Base-by-base conservation (phyloP, 2,113 vertebrate species). In the Periophthalmus modestus region DNA sequence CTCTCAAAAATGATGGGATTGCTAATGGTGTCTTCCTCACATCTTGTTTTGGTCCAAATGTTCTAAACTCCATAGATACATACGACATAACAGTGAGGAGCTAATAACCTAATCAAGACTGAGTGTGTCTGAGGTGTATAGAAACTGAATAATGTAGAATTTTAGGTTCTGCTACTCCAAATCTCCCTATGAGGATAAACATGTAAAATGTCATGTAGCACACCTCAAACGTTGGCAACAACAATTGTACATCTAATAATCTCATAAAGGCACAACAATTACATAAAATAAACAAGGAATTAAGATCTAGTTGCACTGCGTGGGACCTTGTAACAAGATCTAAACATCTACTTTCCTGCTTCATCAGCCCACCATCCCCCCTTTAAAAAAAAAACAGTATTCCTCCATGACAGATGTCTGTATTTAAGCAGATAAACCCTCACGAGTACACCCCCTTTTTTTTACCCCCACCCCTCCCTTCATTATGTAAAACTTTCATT, bases 401-500 rank as follows among this genome's bases (percentile, higher is more conserved):
- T 83, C 74, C 83, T 81, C 85, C 74, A 82, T 82, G 89, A 92
- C 92, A 94, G 92, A 93, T 94, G 93, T 93, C 93, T 90, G 91
- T 88, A 91, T 93, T 91, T 93, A 92, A 92, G 91, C 90, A 85
- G 89, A 92, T 94, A 93, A 93, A 92, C 88, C 86, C 85, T 59
- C 57, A 15, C 85, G 78, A 84, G 73, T 84, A 75, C 86, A 83
- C 71, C 75, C 87, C 33, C 34, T 66, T 62, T 77, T n/a, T 68
- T 70, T 59, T 33, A 58, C 69, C 21, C 57, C 21, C 85, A 80
- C 86, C 86, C 89, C 89, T 66, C 78, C 79, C 85, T 85, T 93
- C 92, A 93, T 93, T 91, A 92, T 91, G 85, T 92, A 89, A 91
- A 93, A 93, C 91, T 91, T 92, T 92, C 88, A 92, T 92, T 92